Base-by-base conservation (phyloP, 1,140 invertebrate species). In the Brachionus rotundiformis region DNA sequence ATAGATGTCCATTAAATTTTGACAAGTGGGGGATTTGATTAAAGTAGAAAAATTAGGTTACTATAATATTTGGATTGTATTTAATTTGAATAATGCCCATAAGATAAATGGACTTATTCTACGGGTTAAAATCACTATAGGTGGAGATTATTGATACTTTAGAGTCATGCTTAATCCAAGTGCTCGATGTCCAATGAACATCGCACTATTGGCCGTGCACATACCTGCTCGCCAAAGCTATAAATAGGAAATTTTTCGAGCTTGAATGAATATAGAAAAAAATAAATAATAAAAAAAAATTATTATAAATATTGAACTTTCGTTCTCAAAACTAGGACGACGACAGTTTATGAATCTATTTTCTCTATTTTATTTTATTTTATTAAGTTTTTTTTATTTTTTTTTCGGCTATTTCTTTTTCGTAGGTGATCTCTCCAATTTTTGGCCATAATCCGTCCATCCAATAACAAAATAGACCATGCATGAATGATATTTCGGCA, bases 401-500 rank as follows among this genome's bases (percentile, higher is more conserved):
- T n/a, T n/a, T n/a, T n/a, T n/a, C n/a, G n/a, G n/a, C 27, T 61
- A 25, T 61, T 61, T 61, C 27, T 13, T 63, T 63, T 63, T 33
- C n/a, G 13, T 63, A 68, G 63, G 63, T 68, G 63, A 68, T 68
- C 36, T 68, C 33, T 36, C 16, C 19, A 33, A 19, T 68, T 36
- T 5, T 16, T 10, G 27, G 2, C 29, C 16, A 33, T 36, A 36
- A 33, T 36, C 10, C 19, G 27, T 61, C 23, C 59, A 25, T 61
- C 63, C 63, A 68, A 68, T 68, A 68, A 68, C 31, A 68, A 68
- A 68, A 68, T 68, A 68, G 33, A 68, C 36, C 63, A 68, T 68
- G 63, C 63, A 68, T 68, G 63, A 39, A 16, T 36, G 63, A 68
- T 16, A 16, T 36, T 33, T 54, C 47, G 47, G 47, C 47, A 54